Conservation (phyloP, 2,113 vertebrate genomes). For the Varanus salvator region DNA sequence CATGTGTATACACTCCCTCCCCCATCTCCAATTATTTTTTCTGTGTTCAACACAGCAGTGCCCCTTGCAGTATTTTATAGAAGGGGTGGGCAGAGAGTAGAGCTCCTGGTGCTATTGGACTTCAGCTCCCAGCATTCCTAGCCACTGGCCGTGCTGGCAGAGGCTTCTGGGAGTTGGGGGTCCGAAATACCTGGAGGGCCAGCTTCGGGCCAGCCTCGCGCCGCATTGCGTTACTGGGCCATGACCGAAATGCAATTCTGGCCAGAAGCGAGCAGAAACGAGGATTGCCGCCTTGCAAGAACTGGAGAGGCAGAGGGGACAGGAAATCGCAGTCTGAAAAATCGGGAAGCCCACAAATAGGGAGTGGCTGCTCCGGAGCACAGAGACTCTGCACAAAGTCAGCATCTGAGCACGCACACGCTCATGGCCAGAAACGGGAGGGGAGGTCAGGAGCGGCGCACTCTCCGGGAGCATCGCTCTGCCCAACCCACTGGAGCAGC, state of each 20-base stretch:
- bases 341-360: background rate
- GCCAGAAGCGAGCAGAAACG: no score
- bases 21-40: no score
- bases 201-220: no score
- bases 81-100: no score
- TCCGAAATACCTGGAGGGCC: no score
- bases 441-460: background rate
- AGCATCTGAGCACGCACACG: background rate
- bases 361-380: background rate
- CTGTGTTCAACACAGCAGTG: background rate
- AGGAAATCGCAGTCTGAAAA: no score
- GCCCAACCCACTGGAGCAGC: background rate
- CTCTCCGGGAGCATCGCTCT: background rate
- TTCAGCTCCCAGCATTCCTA: no score
- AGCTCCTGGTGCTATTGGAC: no score
- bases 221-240: background rate
- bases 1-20: background rate
- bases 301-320: no score
- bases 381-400: background rate
- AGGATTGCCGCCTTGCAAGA: no score
- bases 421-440: conserved; percentile 1
- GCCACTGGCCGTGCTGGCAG: no score
- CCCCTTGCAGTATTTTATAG: background rate
- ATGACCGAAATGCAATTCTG: background rate
- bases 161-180: no score